Evolutionary conservation across 2,797 vertebrate genomes (phyloP).

Genomic region (Miichthys miiuy): DNA sequence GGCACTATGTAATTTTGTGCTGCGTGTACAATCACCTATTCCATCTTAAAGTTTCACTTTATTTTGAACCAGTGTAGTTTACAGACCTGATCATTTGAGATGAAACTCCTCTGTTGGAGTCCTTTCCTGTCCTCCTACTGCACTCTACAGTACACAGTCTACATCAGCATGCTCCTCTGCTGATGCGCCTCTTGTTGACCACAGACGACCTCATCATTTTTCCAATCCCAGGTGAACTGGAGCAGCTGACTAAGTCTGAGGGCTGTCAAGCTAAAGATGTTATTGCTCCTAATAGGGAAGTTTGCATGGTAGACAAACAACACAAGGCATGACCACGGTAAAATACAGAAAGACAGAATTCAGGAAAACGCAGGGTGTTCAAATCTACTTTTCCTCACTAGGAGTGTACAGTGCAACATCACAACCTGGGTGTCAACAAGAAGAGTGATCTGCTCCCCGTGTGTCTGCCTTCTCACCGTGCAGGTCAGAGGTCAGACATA

Average conservation of each 20-base stretch:
- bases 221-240: conserved; percentile 49
- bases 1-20: no score
- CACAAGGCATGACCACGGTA: background rate
- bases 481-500: conserved; percentile 20
- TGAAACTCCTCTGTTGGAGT: background rate
- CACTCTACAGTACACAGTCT: conserved; percentile 16
- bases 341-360: conserved; percentile 2
- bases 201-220: conserved; percentile 56
- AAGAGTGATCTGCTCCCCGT: conserved; percentile 2
- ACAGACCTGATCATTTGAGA: conserved; percentile 1
- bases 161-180: conserved; percentile 40
- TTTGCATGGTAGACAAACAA: conserved; percentile 20
- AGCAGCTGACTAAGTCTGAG: conserved; percentile 45
- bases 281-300: conserved; percentile 36
- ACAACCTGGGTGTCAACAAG: background rate
- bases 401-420: background rate
- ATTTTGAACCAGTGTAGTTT: background rate
- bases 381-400: no score
- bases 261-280: conserved; percentile 51
- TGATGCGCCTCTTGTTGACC: conserved; percentile 43
- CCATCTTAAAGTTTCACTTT: background rate
- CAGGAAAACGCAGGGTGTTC: background rate
- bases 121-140: conserved; percentile 4
- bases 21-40: background rate
- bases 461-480: background rate